Conservation (phyloP, 2,888 invertebrate species). For the Azorinus chamasolen region DNA sequence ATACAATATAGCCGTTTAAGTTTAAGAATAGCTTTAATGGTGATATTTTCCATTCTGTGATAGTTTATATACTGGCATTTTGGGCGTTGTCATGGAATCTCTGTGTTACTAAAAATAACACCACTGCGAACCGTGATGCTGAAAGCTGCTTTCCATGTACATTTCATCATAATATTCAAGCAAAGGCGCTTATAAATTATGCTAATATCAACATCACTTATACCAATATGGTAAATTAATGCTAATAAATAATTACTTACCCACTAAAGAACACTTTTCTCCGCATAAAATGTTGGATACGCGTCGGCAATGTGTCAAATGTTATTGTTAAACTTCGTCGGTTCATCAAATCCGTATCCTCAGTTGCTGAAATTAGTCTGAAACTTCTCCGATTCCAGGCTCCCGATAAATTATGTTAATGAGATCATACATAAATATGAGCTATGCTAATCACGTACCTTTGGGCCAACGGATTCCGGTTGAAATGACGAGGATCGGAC, state of each 20-base stretch:
- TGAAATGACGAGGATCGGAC: too few relatives aligned
- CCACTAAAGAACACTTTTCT: slow-evolving; percentile 1
- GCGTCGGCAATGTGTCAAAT: not conserved
- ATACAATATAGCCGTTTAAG: too few relatives aligned
- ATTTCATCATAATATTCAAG: slow-evolving; percentile 65
- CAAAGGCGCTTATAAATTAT: slow-evolving; percentile 63
- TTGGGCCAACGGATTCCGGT: not conserved
- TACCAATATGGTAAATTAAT: slow-evolving; percentile 42
- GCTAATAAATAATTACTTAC: slow-evolving; percentile 53
- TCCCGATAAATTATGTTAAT: slow-evolving; percentile 65
- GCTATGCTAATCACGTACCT: slow-evolving; percentile 20
- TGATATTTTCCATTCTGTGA: too few relatives aligned
- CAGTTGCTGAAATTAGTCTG: too few relatives aligned
- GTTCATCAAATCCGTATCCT: too few relatives aligned
- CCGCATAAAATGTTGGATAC: not conserved
- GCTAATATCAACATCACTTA: slow-evolving; percentile 64
- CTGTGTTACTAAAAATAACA: slow-evolving; percentile 56
- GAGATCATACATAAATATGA: slow-evolving; percentile 64
- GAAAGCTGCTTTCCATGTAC: slow-evolving; percentile 62
- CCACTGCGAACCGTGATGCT: slow-evolving; percentile 33
- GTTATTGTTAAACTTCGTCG: too few relatives aligned
- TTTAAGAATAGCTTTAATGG: too few relatives aligned
- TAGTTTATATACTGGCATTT: too few relatives aligned
- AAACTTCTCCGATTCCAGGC: slow-evolving; percentile 11
- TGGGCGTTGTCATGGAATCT: slow-evolving; percentile 28